Conservation (phyloP, 1,140 invertebrate genomes). For the Prorops nasuta region DNA sequence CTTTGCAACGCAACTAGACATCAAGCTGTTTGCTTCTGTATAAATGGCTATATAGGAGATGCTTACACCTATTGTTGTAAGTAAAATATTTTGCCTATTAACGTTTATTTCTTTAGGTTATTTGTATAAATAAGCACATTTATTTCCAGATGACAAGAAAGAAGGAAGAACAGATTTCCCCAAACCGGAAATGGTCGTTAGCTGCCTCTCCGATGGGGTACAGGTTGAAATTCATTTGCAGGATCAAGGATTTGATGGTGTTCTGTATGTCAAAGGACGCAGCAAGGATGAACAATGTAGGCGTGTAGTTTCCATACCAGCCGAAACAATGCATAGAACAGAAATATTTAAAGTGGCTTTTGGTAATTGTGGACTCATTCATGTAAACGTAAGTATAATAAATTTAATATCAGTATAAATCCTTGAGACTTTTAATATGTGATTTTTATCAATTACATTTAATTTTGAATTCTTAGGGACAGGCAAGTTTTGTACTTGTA, state of each 20-base stretch:
- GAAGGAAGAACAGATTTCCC: conserved; percentile 78
- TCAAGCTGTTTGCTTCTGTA: conserved; percentile 74
- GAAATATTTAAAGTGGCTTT: conserved; percentile 90
- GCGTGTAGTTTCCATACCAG: conserved; percentile 71
- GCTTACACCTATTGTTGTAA: conserved; percentile 68
- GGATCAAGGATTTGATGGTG: conserved; percentile 81
- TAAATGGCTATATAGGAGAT: conserved; percentile 69
- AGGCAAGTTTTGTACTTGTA: conserved; percentile 88
- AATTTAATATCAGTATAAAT: too few species aligned
- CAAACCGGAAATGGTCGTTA: conserved; percentile 80
- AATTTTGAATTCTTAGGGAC: conserved; percentile 62
- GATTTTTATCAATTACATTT: conserved; percentile 13
- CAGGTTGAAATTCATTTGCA: conserved; percentile 81
- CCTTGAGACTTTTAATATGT: background rate
- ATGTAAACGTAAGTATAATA: conserved; percentile 74
- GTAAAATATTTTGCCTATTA: too few species aligned
- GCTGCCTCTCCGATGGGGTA: conserved; percentile 87
- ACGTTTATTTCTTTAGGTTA: too few species aligned
- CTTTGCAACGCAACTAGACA: conserved; percentile 79
- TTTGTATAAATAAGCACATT: conserved; percentile 5
- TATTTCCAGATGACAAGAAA: conserved; percentile 42
- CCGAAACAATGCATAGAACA: conserved; percentile 63
- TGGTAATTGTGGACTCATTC: conserved; percentile 86
- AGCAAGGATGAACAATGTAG: conserved; percentile 90
- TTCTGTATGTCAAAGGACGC: conserved; percentile 91